Evolutionary conservation across 1,140 invertebrate species (phyloP), one percentile per base, ranked within the genome.

Genomic region (Schlechtendalia chinensis): DNA sequence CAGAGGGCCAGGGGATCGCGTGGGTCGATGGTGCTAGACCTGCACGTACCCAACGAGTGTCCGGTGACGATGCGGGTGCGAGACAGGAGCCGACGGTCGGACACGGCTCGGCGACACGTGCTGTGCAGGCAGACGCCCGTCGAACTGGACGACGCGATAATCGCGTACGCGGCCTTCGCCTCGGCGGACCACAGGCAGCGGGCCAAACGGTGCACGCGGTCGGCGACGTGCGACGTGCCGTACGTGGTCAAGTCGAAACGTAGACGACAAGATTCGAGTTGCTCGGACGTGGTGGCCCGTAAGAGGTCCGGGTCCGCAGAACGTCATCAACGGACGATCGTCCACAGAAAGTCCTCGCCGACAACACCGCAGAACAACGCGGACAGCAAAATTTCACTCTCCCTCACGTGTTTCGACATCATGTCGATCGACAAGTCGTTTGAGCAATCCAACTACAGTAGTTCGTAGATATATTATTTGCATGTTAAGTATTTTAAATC

Each of bases 111-210:
- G 39, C 86, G 92, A 22, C 93, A 93, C 84, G 90, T 92, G 53
- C 86, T 94, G n/a, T 86, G 90, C 8, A 86, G 93, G 19, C 93
- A 94, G 84, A 89, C 90, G 72, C 91, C 91, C 77, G 90, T 94
- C 22, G 89, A 90, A 11, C 90, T 91, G 81, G 90, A 91, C 81
- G 89, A 89, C 85, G 24, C 87, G 87, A n/a, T 82, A 81, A 69
- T 65, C 54, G 61, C 83, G 82, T 69, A 82, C 74, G 83, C 84
- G 82, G 24, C 87, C 85, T 83, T 83, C 85, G 83, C 84, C 84
- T 22, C 17, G 53, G 29, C 32, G 4, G 61, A 27, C 22, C 39
- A 29, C 16, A 22, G 19, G 29, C 53, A 58, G 22, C 67, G 47
- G 32, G 59, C 56, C 22, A 80, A 50, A 47, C 24, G 58, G 82